Evolutionary conservation across 2,797 vertebrate genomes (phyloP).

Genomic region (Acanthurus lineatus): DNA sequence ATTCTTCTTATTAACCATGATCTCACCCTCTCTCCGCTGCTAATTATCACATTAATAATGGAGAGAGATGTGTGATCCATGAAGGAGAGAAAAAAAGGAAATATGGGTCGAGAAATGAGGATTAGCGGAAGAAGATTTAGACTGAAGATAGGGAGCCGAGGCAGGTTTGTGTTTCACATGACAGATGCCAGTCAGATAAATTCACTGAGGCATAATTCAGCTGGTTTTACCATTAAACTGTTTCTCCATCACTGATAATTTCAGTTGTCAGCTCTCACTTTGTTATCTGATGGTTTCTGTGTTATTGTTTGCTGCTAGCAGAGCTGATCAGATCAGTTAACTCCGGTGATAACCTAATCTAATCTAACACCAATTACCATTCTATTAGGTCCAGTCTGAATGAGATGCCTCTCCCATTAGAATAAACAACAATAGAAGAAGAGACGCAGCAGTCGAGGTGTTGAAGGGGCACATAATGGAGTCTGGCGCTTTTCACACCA

Average conservation of each 20-base stretch:
- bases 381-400: conserved; percentile 42
- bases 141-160: conserved; percentile 36
- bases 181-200: conserved; percentile 43
- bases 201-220: conserved; percentile 32
- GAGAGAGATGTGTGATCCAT: conserved; percentile 73
- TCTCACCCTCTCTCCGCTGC: conserved; percentile 76
- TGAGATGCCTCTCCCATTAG: conserved; percentile 18
- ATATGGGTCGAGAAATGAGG: conserved; percentile 56
- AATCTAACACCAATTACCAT: conserved; percentile 57
- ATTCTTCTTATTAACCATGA: conserved; percentile 83
- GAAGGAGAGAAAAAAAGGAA: conserved; percentile 63
- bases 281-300: conserved; percentile 27
- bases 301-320: conserved; percentile 41
- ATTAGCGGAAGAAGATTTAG: conserved; percentile 41
- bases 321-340: conserved; percentile 43
- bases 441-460: conserved; percentile 26
- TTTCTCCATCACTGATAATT: conserved; percentile 14
- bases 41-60: conserved; percentile 89
- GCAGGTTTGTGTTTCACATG: conserved; percentile 53
- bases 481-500: conserved; percentile 52
- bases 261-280: conserved; percentile 33
- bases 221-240: not conserved
- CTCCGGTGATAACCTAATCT: conserved; percentile 57
- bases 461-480: conserved; percentile 20
- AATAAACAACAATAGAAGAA: conserved; percentile 30